Evolutionary conservation across 2,113 vertebrate genomes (phyloP).

Genomic region (Phrynocephalus versicolor): DNA sequence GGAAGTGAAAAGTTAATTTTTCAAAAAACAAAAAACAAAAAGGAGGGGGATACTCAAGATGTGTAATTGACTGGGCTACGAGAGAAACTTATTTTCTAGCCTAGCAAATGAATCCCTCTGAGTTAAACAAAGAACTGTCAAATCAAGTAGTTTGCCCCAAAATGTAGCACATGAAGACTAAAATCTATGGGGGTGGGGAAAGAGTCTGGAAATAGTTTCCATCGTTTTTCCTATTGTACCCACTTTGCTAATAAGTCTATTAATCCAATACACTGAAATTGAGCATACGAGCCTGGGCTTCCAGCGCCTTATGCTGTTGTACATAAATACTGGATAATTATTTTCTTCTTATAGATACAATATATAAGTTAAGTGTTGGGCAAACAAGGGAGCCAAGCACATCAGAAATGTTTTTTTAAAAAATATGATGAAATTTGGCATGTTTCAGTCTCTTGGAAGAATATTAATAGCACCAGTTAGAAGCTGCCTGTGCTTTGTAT

Average conservation of each 20-base stretch:
- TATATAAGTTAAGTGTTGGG: background rate
- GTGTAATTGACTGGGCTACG: constrained; percentile 54
- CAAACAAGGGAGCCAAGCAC: background rate
- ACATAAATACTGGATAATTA: background rate
- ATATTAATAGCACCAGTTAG: background rate
- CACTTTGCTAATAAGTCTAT: background rate
- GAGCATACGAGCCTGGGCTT: background rate
- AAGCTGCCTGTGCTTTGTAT: background rate
- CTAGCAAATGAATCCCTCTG: constrained; percentile 25
- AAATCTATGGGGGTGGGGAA: background rate
- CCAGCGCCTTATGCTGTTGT: background rate
- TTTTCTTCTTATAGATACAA: background rate
- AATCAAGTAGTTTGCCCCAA: constrained; percentile 9
- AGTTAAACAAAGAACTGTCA: constrained; percentile 39
- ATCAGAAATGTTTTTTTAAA: background rate
- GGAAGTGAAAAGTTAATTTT: constrained; percentile 65
- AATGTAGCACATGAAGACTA: background rate
- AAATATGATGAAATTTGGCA: background rate
- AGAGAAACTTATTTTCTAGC: constrained; percentile 55
- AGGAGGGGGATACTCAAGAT: constrained; percentile 31
- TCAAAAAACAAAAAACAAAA: constrained; percentile 24
- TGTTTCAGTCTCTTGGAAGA: background rate
- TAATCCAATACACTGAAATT: background rate
- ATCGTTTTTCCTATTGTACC: background rate
- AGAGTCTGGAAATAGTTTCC: background rate